Evolutionary conservation across 2,888 invertebrate genomes (phyloP).

Genomic region (Spilosoma lubricipeda): DNA sequence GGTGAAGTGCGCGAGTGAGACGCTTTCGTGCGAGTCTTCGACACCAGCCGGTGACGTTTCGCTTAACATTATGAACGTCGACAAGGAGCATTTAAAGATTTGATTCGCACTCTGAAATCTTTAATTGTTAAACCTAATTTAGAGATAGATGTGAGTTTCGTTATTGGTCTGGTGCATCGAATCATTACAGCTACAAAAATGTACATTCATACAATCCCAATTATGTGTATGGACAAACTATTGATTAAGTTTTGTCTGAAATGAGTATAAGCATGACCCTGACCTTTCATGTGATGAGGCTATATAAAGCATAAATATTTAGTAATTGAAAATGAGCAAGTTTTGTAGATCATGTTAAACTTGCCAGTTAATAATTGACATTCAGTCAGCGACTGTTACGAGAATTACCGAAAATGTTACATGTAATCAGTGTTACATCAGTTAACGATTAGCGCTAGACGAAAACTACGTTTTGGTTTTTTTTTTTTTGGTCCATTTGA

Average conservation of each 20-base stretch:
- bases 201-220: slow-evolving; percentile 18
- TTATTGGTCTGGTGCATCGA: slow-evolving; percentile 54
- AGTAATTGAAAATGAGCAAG: neutral
- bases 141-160: slow-evolving; percentile 48
- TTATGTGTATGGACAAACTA: neutral
- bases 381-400: neutral
- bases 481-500: too few relatives aligned
- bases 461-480: slow-evolving; percentile 51
- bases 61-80: slow-evolving; percentile 49
- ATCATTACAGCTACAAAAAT: slow-evolving; percentile 17
- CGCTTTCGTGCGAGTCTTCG: slow-evolving; percentile 23
- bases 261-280: neutral
- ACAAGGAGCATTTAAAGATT: slow-evolving; percentile 68
- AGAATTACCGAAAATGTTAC: neutral
- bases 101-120: slow-evolving; percentile 61
- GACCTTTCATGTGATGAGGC: slow-evolving; percentile 5
- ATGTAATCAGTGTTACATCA: neutral
- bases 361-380: neutral
- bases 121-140: slow-evolving; percentile 56
- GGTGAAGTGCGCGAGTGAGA: slow-evolving; percentile 10
- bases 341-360: neutral
- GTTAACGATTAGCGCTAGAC: slow-evolving; percentile 45
- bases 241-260: slow-evolving; percentile 7
- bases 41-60: slow-evolving; percentile 24
- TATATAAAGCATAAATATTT: slow-evolving; percentile 5